Evolutionary conservation across 2,888 invertebrate genomes (phyloP).

Genomic region (Trichogramma dendrolimi): DNA sequence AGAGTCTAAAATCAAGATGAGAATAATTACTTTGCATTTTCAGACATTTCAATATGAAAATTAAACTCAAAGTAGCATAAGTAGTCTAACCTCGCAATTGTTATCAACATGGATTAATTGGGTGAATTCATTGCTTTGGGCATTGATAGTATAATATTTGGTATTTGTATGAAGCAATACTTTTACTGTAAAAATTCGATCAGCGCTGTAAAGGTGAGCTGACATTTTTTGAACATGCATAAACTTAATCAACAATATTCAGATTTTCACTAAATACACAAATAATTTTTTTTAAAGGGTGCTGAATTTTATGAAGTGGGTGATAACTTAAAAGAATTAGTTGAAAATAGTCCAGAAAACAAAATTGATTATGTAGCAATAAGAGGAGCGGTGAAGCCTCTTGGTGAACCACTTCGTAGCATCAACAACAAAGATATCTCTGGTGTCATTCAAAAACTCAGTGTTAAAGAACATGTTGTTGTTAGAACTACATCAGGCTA

Average conservation of each 20-base stretch:
- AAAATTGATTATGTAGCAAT: conserved; percentile 72
- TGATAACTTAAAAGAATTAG: conserved; percentile 59
- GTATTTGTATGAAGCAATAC: conserved; percentile 70
- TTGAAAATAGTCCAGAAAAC: conserved; percentile 61
- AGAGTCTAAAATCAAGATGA: conserved; percentile 6
- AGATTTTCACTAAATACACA: conserved; percentile 30
- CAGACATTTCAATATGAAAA: conserved; percentile 18
- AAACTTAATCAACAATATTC: conserved; percentile 5
- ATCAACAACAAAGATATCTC: conserved; percentile 68
- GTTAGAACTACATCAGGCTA: conserved; percentile 81
- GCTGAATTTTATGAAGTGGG: conserved; percentile 70
- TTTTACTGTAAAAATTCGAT: conserved; percentile 70
- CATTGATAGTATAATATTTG: conserved; percentile 70
- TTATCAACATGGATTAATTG: conserved; percentile 66
- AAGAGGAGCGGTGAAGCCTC: conserved; percentile 70
- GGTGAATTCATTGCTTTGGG: conserved; percentile 72
- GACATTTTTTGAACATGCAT: conserved; percentile 7
- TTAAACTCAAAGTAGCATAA: conserved; percentile 13
- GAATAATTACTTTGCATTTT: conserved; percentile 6
- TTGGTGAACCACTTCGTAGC: conserved; percentile 72
- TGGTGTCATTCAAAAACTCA: conserved; percentile 76
- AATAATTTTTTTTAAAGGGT: conserved; percentile 51
- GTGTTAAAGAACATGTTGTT: conserved; percentile 77
- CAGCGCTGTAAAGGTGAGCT: conserved; percentile 65
- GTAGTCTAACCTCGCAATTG: conserved; percentile 16